Evolutionary conservation across 2,888 invertebrate species (phyloP), one percentile per base, ranked within the genome.

Genomic region (Steinernema carpocapsae): DNA sequence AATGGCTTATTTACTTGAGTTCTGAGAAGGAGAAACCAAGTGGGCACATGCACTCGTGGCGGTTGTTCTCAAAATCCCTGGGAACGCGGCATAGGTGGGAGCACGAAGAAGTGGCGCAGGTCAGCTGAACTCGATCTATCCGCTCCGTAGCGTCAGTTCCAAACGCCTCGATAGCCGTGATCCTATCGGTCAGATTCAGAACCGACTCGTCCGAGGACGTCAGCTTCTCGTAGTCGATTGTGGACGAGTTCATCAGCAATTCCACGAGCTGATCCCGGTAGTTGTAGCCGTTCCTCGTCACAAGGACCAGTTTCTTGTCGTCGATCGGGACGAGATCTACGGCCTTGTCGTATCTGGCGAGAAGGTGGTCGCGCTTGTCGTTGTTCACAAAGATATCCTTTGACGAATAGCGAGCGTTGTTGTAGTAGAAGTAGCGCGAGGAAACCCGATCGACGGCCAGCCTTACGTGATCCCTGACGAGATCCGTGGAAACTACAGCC

Each of bases 331-430:
- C 42, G 17, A 72, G 32, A 37, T 72, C 37, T 0, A 48, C 32
- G 22, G 48, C 42, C 24, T 72, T 51, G 51, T 72, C 42, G 42
- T 37, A 64, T n/a, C 64, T 14, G 14, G 46, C 46, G 17, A 37
- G 10, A 42, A 76, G 51, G 29, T 76, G 76, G 24, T 52, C 77
- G 0, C 72, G 74, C 17, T 72, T 26, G 37, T 76, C 76, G 64
- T 52, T 56, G 24, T 79, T 79, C 29, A 75, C 79, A 43, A 76
- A 77, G 12, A 78, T 77, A 26, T 72, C 74, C 17, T 72, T 29
- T 2, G 79, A 79, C 76, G 75, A 79, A 43, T 80, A 43, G 12
- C 79, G 79, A 45, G 70, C 72, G 14, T 71, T 43, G n/a, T 77
- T 72, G 24, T 80, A 73, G 74, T 79, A 79, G 51, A 79, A 19